phyloP scores from a whole-genome alignment of 2,888 invertebrate species.

The Nomada lathburiana region DNA sequence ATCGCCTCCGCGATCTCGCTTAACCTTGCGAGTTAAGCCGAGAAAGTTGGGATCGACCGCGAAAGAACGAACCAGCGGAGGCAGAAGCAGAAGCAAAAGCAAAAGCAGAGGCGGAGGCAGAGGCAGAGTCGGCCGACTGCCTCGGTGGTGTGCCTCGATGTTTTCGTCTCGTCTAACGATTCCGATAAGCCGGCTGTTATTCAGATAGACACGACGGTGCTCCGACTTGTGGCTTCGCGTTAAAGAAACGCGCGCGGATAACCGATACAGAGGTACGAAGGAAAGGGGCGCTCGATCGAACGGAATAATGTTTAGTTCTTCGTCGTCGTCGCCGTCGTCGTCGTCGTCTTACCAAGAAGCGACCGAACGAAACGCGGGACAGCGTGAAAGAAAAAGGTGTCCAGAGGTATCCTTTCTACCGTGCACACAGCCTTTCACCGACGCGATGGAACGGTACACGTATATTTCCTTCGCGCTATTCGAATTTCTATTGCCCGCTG shows the following conservation, averaged over 20 bases:
- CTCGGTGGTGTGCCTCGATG: neutral
- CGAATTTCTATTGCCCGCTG: conserved; percentile 6
- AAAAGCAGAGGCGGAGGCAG: too few species aligned
- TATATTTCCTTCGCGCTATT: conserved; percentile 4
- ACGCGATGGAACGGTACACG: neutral
- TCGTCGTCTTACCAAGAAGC: neutral
- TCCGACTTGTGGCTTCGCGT: neutral
- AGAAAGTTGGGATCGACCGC: conserved; percentile 8
- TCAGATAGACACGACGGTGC: conserved; percentile 24
- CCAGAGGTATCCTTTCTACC: conserved; percentile 30
- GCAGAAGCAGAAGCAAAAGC: too few species aligned
- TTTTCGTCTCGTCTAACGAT: conserved; percentile 46
- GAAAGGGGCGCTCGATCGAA: conserved; percentile 17
- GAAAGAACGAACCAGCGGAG: neutral
- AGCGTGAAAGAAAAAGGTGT: conserved; percentile 38
- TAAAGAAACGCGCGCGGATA: conserved; percentile 3
- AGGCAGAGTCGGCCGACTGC: neutral
- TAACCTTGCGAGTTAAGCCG: conserved; percentile 43
- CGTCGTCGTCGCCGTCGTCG: neutral
- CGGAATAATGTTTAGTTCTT: conserved; percentile 29
- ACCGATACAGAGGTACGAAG: neutral
- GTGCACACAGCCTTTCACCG: conserved; percentile 36
- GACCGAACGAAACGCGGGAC: conserved; percentile 24
- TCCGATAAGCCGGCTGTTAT: conserved; percentile 38
- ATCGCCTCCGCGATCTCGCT: conserved; percentile 48